phyloP scores from a whole-genome alignment of 2,113 vertebrate species.

The Psilopsiagon aurifrons region DNA sequence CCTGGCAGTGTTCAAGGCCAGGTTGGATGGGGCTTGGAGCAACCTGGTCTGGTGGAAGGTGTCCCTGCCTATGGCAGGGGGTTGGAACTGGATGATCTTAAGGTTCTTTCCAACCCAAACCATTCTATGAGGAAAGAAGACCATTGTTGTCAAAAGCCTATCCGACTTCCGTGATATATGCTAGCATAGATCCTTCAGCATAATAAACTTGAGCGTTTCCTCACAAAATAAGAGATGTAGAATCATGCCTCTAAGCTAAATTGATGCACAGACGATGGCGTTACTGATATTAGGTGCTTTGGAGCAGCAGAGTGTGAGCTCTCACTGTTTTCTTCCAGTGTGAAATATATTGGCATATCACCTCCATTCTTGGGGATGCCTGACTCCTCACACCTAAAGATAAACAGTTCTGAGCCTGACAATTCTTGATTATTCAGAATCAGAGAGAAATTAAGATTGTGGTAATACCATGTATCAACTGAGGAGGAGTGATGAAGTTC shows the following conservation, averaged over 20 bases:
- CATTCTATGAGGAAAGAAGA: not conserved
- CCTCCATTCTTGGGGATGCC: not conserved
- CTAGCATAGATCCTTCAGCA: not conserved
- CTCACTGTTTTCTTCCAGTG: not conserved
- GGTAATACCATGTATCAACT: not conserved
- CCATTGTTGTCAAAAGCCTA: not conserved
- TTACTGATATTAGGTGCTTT: not conserved
- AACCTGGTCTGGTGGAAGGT: not conserved
- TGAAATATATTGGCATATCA: not conserved
- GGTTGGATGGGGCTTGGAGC: not conserved
- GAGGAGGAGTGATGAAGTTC: not conserved
- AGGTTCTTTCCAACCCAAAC: not conserved
- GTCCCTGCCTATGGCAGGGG: not conserved
- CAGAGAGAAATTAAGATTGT: not conserved
- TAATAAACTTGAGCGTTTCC: not conserved
- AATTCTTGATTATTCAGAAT: not conserved
- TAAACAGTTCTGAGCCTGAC: not conserved
- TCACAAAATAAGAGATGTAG: not conserved
- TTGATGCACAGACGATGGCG: not conserved
- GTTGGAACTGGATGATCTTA: not conserved
- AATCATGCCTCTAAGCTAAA: not conserved
- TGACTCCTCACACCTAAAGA: not conserved
- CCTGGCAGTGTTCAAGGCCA: not conserved
- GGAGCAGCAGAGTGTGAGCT: not conserved
- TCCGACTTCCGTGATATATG: not conserved